Conservation (phyloP, 1,140 invertebrate genomes). For the Coboldia fuscipes region DNA sequence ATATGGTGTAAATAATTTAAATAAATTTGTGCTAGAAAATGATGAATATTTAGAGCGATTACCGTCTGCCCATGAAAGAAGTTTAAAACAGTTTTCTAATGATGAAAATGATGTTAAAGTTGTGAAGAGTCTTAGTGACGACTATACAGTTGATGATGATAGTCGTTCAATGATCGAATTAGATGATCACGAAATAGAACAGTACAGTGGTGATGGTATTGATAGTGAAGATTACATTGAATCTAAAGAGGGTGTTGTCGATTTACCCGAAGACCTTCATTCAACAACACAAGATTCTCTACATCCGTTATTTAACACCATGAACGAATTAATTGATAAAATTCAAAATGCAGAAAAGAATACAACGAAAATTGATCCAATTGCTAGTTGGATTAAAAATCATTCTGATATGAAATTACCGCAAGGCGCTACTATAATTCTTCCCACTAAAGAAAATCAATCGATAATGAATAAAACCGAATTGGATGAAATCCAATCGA, state of each 20-base stretch:
- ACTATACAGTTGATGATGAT: slow-evolving; percentile 10
- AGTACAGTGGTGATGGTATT: neutral
- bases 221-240: neutral
- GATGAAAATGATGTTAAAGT: slow-evolving; percentile 1
- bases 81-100: neutral
- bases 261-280: no score
- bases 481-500: slow-evolving; percentile 10
- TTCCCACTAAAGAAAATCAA: slow-evolving; percentile 4
- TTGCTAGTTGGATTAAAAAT: neutral
- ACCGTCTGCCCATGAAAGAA: neutral
- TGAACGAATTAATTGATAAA: no score
- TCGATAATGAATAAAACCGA: slow-evolving; percentile 10
- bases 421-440: slow-evolving; percentile 2
- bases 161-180: slow-evolving; percentile 11
- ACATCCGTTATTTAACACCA: no score
- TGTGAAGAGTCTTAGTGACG: neutral
- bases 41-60: neutral
- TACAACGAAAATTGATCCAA: neutral
- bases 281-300: no score
- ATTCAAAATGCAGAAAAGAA: no score
- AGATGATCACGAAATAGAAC: slow-evolving; percentile 6
- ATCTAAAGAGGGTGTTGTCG: no score
- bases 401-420: slow-evolving; percentile 1
- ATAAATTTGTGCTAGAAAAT: neutral
- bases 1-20: slow-evolving; percentile 2